phyloP scores from a whole-genome alignment of 2,113 vertebrate genomes.

The Hepsetus odoe region DNA sequence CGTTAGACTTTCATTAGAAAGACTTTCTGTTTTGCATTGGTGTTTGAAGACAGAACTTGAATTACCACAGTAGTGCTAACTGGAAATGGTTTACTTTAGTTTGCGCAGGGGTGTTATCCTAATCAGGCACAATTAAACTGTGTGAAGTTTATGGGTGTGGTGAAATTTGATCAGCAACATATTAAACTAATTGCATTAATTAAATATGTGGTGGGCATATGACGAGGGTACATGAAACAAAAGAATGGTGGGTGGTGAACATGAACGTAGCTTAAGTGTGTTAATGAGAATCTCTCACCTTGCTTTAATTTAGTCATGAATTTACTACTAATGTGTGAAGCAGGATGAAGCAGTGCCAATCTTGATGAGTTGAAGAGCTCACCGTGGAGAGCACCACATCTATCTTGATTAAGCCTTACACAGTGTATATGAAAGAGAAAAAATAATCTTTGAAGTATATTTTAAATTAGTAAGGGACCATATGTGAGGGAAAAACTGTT shows the following conservation, averaged over 20 bases:
- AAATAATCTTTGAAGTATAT: no score
- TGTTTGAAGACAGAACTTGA: not conserved
- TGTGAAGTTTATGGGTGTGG: not conserved
- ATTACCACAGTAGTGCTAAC: not conserved
- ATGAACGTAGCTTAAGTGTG: not conserved
- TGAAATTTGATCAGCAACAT: constrained; percentile 19
- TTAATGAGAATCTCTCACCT: not conserved
- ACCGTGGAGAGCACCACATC: not conserved
- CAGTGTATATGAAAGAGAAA: no score
- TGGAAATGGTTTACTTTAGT: not conserved
- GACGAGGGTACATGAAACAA: not conserved
- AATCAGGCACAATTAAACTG: constrained; percentile 23
- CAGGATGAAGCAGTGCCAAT: not conserved
- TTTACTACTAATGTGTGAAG: not conserved
- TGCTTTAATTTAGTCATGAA: not conserved
- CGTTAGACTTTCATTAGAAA: no score
- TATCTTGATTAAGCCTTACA: no score
- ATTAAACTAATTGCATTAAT: constrained; percentile 23
- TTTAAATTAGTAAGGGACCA: no score
- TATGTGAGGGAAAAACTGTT: no score
- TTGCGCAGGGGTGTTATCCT: not conserved
- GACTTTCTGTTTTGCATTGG: not conserved
- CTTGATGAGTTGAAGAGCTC: not conserved
- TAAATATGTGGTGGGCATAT: not conserved
- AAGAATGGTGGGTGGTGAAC: not conserved